Evolutionary conservation across 2,888 invertebrate species (phyloP).

Genomic region (Stenurella melanura): DNA sequence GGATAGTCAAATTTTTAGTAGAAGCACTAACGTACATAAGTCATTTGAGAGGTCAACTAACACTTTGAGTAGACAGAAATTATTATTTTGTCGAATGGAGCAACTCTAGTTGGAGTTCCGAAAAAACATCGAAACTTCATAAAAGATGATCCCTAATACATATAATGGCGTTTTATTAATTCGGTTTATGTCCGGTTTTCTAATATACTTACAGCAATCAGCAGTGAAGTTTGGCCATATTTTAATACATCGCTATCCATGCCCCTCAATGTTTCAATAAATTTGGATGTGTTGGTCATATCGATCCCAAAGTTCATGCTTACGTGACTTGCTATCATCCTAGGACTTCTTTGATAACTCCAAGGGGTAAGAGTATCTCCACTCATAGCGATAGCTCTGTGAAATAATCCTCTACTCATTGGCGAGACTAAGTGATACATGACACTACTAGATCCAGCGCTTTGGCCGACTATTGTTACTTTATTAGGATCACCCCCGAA

Average conservation of each 20-base stretch:
- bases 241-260: conserved; percentile 19
- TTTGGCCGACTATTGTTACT: conserved; percentile 43
- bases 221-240: neutral
- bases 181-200: neutral
- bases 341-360: conserved; percentile 29
- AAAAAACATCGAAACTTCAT: too few species aligned
- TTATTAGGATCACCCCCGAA: conserved; percentile 11
- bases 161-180: too few species aligned
- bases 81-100: too few species aligned
- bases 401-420: conserved; percentile 43
- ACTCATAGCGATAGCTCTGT: conserved; percentile 38
- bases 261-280: conserved; percentile 37
- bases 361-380: conserved; percentile 30
- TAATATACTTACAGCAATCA: conserved; percentile 8
- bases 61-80: too few species aligned
- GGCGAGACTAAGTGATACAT: conserved; percentile 41
- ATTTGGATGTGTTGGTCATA: conserved; percentile 32
- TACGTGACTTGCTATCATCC: conserved; percentile 37
- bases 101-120: too few species aligned
- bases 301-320: conserved; percentile 32
- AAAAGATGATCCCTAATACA: too few species aligned
- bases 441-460: conserved; percentile 40
- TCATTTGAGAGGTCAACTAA: too few species aligned
- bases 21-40: too few species aligned
- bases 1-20: too few species aligned